Percentiles rank a stretch among this genome's conserved stretches.
phyloP scores from a whole-genome alignment of 1,140 invertebrate species.

The Melitaea cinxia region DNA sequence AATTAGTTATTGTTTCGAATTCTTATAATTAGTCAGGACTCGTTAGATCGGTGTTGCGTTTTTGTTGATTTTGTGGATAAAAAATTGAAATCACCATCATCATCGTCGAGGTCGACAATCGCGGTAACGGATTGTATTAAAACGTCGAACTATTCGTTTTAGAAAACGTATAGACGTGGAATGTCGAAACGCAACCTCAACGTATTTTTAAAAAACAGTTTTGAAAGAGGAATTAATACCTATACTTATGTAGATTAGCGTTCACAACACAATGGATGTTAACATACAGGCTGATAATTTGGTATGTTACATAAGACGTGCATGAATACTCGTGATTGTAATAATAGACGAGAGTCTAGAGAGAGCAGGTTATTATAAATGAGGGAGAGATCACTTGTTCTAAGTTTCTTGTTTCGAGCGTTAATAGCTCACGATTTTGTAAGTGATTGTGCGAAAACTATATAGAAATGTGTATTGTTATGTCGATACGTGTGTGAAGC shows the following conservation, averaged over 20 bases:
- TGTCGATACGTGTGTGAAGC: conserved; percentile 55
- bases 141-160: conserved; percentile 58
- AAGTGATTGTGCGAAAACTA: conserved; percentile 60
- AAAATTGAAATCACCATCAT: too few relatives aligned
- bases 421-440: conserved; percentile 58
- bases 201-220: conserved; percentile 71
- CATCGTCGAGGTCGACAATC: neutral
- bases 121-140: conserved; percentile 58
- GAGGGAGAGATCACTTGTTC: conserved; percentile 62
- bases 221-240: conserved; percentile 79
- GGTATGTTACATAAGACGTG: conserved; percentile 72
- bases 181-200: conserved; percentile 66
- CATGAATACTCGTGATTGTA: conserved; percentile 70
- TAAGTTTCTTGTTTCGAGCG: conserved; percentile 48
- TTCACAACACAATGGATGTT: conserved; percentile 72
- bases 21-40: neutral
- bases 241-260: conserved; percentile 79
- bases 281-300: conserved; percentile 75
- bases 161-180: conserved; percentile 49
- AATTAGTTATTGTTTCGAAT: conserved; percentile 20
- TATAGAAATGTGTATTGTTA: conserved; percentile 62
- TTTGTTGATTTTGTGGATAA: neutral
- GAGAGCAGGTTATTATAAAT: conserved; percentile 77
- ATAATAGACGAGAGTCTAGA: conserved; percentile 62
- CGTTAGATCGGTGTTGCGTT: neutral